Percentiles rank a stretch among this genome's conserved stretches.
Evolutionary conservation across 2,888 invertebrate species (phyloP).

Genomic region (Ochropleura leucogaster): DNA sequence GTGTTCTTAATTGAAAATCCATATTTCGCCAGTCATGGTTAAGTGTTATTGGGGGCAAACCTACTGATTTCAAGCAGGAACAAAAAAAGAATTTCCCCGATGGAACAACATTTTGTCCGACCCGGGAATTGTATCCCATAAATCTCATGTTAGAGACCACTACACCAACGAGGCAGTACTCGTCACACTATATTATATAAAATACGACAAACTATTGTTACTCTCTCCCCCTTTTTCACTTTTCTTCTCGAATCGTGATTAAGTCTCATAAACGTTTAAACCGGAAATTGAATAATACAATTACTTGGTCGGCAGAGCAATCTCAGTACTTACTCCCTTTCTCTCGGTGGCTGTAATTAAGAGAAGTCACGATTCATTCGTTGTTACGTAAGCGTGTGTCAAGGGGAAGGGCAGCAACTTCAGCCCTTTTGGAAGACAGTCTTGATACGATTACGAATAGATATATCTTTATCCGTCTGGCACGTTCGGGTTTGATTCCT

Average conservation of each 20-base stretch:
- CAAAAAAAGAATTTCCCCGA: too few relatives aligned
- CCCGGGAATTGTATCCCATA: too few relatives aligned
- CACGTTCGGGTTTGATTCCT: too few relatives aligned
- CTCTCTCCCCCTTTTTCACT: conserved; percentile 9
- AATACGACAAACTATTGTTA: not conserved
- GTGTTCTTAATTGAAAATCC: too few relatives aligned
- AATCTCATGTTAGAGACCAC: too few relatives aligned
- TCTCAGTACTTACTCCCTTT: conserved; percentile 46
- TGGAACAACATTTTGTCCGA: too few relatives aligned
- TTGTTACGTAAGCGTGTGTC: not conserved
- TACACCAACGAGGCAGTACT: not conserved
- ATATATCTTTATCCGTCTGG: not conserved
- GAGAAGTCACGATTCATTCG: conserved; percentile 34
- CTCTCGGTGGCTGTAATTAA: conserved; percentile 46
- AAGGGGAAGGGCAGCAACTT: not conserved
- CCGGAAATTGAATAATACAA: conserved; percentile 51
- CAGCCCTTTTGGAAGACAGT: not conserved
- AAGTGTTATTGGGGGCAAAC: too few relatives aligned
- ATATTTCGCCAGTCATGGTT: too few relatives aligned
- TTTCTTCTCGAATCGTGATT: conserved; percentile 37
- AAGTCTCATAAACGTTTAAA: conserved; percentile 15
- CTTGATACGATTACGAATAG: not conserved
- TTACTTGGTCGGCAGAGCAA: conserved; percentile 49
- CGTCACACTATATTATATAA: not conserved
- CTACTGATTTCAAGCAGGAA: too few relatives aligned